Base-by-base conservation (phyloP, 1,140 invertebrate species). In the Heliconius hewitsoni region DNA sequence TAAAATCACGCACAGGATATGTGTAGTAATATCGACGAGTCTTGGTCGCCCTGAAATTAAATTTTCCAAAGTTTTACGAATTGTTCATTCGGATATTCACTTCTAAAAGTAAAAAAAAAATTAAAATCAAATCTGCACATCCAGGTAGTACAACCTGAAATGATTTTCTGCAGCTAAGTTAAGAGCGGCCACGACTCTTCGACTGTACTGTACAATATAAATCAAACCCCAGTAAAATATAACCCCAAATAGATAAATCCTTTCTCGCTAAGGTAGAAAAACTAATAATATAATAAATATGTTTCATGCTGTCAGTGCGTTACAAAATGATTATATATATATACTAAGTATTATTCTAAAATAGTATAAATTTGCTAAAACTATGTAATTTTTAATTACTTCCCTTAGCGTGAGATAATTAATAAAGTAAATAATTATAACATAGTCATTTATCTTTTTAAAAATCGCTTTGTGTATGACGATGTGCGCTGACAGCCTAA, bases 1-100 rank as follows among this genome's bases (percentile, higher is more conserved):
- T 27, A 66, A 8, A 66, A 66, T 66, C 60, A 66, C 60, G 60
- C 60, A 66, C 60, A 66, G 60, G 60, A 66, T 11, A 66, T 13
- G 27, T 16, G 5, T 23, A 52, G 50, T 52, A 19, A 6, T 52
- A 19, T 19, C 50, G 18, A 19, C 18, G 18, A 52, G 50, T 52
- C 2, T 6, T 19, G 18, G 50, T 2, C 6, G 50, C 18, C 18
- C 8, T 8, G 6, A 52, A 19, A 6, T 19, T 19, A 52, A 13
- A 8, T 52, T 52, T 1, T 16, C 50, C 19, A 1, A 52, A 52
- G 16, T 8, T 52, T 52, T 19, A 5, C 5, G 50, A 4, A 19
- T 52, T 52, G 6, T 52, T 52, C 16, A 19, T 18, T 52, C 4
- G 5, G 2, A 8, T 46, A 46, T 46, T 46, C 0, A 46, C 42